phyloP scores from a whole-genome alignment of 2,113 vertebrate species.

The Ciconia boyciana region DNA sequence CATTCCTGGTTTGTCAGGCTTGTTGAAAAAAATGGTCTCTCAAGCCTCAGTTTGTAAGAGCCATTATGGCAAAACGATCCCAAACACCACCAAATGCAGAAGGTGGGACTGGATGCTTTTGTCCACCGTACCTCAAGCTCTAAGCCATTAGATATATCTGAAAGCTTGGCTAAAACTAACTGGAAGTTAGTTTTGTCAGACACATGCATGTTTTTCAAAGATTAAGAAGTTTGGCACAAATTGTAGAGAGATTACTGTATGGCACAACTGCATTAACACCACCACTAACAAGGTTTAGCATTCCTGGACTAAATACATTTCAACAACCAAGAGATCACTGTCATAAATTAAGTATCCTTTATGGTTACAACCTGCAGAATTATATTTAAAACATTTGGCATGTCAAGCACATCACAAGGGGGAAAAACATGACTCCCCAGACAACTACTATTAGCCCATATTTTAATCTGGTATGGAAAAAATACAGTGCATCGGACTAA shows the following conservation, averaged over 20 bases:
- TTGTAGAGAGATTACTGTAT: background rate
- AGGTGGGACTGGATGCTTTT: background rate
- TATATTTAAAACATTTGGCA: background rate
- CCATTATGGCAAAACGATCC: fast-evolving
- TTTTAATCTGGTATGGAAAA: background rate
- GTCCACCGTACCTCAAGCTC: background rate
- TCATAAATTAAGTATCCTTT: background rate
- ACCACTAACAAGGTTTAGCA: background rate
- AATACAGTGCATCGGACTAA: background rate
- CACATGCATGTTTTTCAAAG: background rate
- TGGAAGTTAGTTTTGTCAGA: background rate
- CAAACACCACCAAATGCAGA: background rate
- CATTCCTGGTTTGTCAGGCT: background rate
- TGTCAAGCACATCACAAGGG: background rate
- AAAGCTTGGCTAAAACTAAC: background rate
- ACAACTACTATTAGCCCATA: background rate
- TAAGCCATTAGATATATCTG: background rate
- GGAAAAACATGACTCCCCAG: background rate
- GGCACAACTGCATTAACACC: background rate
- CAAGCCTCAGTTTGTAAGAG: background rate
- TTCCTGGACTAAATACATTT: background rate
- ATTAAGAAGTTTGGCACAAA: background rate
- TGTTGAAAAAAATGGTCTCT: background rate
- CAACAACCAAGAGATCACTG: background rate
- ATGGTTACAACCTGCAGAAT: background rate